Base-by-base conservation (phyloP, 2,113 vertebrate species). In the Spizaetus ornatus region DNA sequence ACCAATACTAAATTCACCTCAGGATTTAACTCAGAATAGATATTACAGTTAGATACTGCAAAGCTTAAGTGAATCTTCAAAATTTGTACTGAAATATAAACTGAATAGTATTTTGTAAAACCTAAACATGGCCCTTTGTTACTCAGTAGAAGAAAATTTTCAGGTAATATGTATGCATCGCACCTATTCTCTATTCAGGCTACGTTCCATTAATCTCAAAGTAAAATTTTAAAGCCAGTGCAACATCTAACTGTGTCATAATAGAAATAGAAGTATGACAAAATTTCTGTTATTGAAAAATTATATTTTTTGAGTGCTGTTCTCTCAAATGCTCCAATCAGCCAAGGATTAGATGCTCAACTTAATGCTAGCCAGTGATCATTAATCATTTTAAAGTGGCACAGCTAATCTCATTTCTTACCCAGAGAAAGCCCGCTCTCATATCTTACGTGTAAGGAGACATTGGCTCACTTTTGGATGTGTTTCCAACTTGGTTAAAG, bases 351-450 rank as follows among this genome's bases (percentile, higher is more conserved):
- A 81, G 27, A 91, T 62, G 32, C 84, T 89, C 88, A 89, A 79
- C 83, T 86, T 92, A 81, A 89, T 34, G n/a, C 29, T 91, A 84
- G 34, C 67, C 32, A 82, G 47, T 29, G 59, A 86, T 71, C 79
- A 70, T 63, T 93, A 93, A 82, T 88, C 50, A 95, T 79, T 92
- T 83, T 89, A 55, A 97, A 88, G 86, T 92, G 84, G 42, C 73
- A 71, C n/a, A 79, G 62, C 56, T 96, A 87, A 95, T 88, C 56
- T 86, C 25, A 63, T 55, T 86, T 84, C 65, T 82, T 36, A 85
- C 7, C 29, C 65, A 95, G 69, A 87, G 55, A 84, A 91, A 84
- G 55, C 18, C 69, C 20, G 47, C 65, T 87, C 47, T 87, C 56
- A 4, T 32, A 7, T 55, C n/a, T 71, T 38, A 34, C 0, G 0